Percentiles rank a stretch among this genome's conserved stretches.
These are phyloP conservation scores for Phyllotreta striolata DNA, from an alignment of 2,888 invertebrate species.

Conservation along the genomic window DNA sequence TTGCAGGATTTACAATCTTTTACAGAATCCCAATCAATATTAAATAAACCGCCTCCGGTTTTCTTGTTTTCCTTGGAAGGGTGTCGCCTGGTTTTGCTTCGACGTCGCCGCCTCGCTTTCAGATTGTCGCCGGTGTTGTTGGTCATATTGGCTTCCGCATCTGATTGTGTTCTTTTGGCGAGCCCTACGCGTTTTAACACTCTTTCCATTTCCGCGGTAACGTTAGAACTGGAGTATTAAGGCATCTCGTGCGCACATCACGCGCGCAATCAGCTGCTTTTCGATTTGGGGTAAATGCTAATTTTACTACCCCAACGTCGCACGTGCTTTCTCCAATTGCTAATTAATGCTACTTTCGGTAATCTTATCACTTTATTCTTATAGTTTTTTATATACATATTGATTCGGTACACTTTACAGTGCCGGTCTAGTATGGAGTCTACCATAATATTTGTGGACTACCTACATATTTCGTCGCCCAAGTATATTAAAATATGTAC, in stretches of 20 bases:
- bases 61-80: slow-evolving; percentile 52
- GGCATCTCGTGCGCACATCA: slow-evolving; percentile 47
- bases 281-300: slow-evolving; percentile 50
- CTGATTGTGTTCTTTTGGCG: slow-evolving; percentile 56
- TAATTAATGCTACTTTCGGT: neutral
- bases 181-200: slow-evolving; percentile 61
- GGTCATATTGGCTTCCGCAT: slow-evolving; percentile 48
- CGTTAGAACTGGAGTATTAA: slow-evolving; percentile 51
- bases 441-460: too few species aligned
- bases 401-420: too few species aligned
- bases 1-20: slow-evolving; percentile 66
- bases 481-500: too few species aligned
- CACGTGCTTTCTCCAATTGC: slow-evolving; percentile 33
- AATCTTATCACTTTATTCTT: neutral
- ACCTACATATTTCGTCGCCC: too few species aligned
- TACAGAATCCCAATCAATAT: slow-evolving; percentile 66
- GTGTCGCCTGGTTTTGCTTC: slow-evolving; percentile 57
- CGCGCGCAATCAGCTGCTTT: slow-evolving; percentile 54
- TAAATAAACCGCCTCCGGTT: slow-evolving; percentile 59
- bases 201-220: slow-evolving; percentile 59
- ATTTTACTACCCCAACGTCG: slow-evolving; percentile 43
- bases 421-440: too few species aligned
- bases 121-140: slow-evolving; percentile 46
- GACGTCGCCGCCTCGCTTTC: slow-evolving; percentile 50
- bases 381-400: neutral